A percentile compares a stretch with the other conserved stretches of the same genome.
phyloP scores from a whole-genome alignment of 2,113 vertebrate genomes.

The Nothoprocta perdicaria region DNA sequence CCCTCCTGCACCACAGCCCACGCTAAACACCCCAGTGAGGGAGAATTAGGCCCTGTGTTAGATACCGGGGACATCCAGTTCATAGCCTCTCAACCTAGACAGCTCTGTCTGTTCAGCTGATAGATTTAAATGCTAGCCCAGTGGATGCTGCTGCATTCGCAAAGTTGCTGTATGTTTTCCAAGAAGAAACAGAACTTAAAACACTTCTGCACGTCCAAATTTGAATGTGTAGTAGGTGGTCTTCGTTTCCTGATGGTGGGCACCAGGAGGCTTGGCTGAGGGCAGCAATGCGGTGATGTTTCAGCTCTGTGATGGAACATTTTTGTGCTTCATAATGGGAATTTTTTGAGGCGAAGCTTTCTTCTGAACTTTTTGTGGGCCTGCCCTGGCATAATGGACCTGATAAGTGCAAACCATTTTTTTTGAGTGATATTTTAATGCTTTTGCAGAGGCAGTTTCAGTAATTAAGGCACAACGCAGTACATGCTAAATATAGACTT shows the following conservation, averaged over 20 bases:
- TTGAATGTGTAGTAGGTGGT: not conserved
- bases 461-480: not conserved
- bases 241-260: not conserved
- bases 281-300: not conserved
- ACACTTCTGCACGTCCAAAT: not conserved
- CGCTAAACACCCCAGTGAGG: not conserved
- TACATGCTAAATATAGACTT: not conserved
- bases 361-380: not conserved
- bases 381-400: not conserved
- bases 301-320: not conserved
- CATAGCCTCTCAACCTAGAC: not conserved
- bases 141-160: not conserved
- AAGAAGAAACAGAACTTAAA: not conserved
- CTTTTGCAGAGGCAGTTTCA: not conserved
- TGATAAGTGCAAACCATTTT: not conserved
- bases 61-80: not conserved
- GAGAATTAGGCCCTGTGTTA: not conserved
- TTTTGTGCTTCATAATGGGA: not conserved
- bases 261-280: not conserved
- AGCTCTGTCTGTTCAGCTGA: not conserved
- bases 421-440: not conserved
- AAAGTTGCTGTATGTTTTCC: not conserved
- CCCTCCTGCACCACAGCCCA: too few species aligned
- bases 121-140: not conserved
- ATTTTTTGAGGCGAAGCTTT: not conserved